Percentiles rank a stretch among this genome's conserved stretches.
phyloP scores from a whole-genome alignment of 2,888 invertebrate genomes.

The Trachelus tabidus region DNA sequence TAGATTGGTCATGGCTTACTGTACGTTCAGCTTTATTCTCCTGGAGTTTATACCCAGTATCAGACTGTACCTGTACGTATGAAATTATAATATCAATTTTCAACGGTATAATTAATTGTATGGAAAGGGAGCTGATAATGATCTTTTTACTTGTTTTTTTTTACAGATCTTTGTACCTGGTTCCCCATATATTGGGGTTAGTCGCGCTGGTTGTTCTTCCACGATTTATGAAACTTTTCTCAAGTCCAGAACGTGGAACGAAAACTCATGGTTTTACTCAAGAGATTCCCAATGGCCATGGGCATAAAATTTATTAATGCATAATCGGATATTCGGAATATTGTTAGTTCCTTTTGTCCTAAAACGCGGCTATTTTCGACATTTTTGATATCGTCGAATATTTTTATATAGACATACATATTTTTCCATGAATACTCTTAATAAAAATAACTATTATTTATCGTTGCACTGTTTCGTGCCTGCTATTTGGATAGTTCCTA shows the following conservation, averaged over 20 bases:
- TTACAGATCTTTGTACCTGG: slow-evolving; percentile 58
- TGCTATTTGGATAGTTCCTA: neutral
- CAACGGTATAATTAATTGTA: neutral
- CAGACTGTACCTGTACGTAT: slow-evolving; percentile 81
- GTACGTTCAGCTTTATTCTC: slow-evolving; percentile 91
- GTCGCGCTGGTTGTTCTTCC: slow-evolving; percentile 51
- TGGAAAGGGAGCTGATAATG: neutral
- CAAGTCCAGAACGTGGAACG: slow-evolving; percentile 23
- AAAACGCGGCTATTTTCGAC: neutral
- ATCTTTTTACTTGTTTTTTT: neutral
- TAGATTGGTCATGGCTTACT: slow-evolving; percentile 86
- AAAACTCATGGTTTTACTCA: slow-evolving; percentile 23
- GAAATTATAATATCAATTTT: neutral
- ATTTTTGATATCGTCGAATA: slow-evolving; percentile 1
- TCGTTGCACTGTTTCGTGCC: neutral
- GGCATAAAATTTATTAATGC: slow-evolving; percentile 19
- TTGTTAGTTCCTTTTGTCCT: neutral
- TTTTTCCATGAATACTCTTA: slow-evolving; percentile 19
- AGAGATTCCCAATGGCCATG: slow-evolving; percentile 9
- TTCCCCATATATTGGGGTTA: slow-evolving; percentile 55
- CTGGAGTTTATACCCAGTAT: slow-evolving; percentile 85
- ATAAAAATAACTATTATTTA: slow-evolving; percentile 8
- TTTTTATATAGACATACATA: slow-evolving; percentile 10
- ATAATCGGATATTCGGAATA: neutral
- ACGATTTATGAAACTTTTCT: slow-evolving; percentile 35